Evolutionary conservation across 2,113 vertebrate species (phyloP), one percentile per base, ranked within the genome.

Genomic region (Pachycephala philippinensis): DNA sequence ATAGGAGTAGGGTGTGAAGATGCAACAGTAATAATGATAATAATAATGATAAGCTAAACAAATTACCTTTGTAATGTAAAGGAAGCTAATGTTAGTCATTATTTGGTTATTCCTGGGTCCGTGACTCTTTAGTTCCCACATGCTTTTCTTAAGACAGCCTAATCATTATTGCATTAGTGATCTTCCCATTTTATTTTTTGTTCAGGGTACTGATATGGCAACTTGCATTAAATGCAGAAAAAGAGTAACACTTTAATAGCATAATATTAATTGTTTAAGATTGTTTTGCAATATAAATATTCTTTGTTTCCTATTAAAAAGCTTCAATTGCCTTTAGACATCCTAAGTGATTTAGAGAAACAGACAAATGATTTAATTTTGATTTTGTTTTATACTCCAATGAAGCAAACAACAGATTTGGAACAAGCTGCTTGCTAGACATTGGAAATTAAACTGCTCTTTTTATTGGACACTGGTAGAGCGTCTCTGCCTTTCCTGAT

Each of bases 391-490:
- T 94, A 42, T 90, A 92, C 86, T 90, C 40, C 72, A 94, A 6
- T 68, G 85, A 83, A 90, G 84, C 86, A 94, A 94, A 96, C 93
- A 93, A 95, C 76, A 95, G 93, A 90, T 94, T 95, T 97, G 92
- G 86, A 96, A 89, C 93, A 97, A 96, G 90, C 90, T 94, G 95
- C 69, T 96, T 94, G 68, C 88, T 95, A 93, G 93, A 90, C 85
- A 85, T 69, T 90, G 65, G 88, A 95, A 97, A 96, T 96, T 78
- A 92, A 93, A 70, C 69, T 92, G 72, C 76, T 94, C 45, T 90
- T 91, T 96, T 91, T 93, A 96, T 50, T 94, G 87, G 82, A 90
- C 63, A 60, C 44, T 87, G 56, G 60, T 96, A 84, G 74, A 93
- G 52, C 0, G 0, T 84, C 39, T 88, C 76, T 95, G 90, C 85